Evolutionary conservation across 1,140 invertebrate genomes (phyloP).

Genomic region (Bilobella aurantiaca): DNA sequence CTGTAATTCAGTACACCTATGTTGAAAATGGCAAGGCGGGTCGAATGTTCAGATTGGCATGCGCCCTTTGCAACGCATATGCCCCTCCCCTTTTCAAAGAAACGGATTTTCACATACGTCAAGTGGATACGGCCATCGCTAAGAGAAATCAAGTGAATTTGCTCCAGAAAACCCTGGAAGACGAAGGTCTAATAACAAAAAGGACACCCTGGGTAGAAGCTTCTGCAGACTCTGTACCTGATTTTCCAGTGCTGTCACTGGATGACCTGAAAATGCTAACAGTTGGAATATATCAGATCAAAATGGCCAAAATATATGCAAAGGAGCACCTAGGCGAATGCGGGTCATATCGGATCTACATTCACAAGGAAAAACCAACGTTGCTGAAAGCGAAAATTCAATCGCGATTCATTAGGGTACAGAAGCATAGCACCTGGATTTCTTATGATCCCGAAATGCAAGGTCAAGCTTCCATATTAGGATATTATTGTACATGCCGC

Average conservation of each 20-base stretch:
- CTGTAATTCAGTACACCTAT: neutral
- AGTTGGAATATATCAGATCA: constrained; percentile 3
- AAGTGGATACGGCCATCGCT: neutral
- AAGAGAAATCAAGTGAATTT: neutral
- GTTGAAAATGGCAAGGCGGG: neutral
- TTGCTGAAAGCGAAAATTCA: neutral
- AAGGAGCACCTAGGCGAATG: neutral
- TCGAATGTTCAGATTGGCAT: neutral
- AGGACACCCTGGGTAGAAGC: neutral
- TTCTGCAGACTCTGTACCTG: neutral
- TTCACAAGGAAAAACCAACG: neutral
- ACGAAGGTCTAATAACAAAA: neutral
- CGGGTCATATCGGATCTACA: neutral
- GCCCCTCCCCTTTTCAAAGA: neutral
- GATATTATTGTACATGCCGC: constrained; percentile 9
- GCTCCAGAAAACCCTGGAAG: neutral
- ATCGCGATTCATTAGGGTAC: neutral
- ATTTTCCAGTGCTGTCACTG: neutral
- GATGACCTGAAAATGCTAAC: neutral
- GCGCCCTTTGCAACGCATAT: constrained; percentile 5
- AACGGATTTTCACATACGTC: neutral
- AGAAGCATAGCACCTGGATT: neutral
- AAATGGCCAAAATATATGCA: neutral
- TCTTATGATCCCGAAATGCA: neutral
- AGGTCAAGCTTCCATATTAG: neutral